Percentiles rank a stretch among this genome's conserved stretches.
phyloP scores from a whole-genome alignment of 2,797 vertebrate genomes.

The Tokudaia tokunoshimensis region DNA sequence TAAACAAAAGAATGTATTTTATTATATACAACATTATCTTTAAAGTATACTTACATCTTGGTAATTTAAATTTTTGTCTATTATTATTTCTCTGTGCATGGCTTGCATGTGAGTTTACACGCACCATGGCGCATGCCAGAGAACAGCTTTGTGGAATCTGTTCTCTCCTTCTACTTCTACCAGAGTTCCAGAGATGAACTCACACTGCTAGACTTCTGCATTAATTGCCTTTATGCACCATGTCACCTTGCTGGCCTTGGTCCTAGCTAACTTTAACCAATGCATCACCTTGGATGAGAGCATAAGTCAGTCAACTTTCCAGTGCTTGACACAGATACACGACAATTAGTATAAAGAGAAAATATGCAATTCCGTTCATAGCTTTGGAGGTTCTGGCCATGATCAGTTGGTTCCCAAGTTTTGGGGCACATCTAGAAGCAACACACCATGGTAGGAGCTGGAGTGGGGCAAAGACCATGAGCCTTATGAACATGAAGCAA shows the following conservation, averaged over 20 bases:
- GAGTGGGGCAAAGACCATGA: neutral
- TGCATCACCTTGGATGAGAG: neutral
- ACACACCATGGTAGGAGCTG: neutral
- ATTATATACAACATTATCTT: neutral
- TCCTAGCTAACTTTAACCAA: neutral
- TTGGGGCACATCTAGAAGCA: neutral
- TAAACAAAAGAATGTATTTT: neutral
- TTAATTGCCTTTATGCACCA: too few relatives aligned
- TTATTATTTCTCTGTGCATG: neutral
- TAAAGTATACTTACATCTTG: neutral
- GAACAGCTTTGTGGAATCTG: neutral
- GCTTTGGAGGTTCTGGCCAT: neutral
- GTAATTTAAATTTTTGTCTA: neutral
- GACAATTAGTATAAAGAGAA: neutral
- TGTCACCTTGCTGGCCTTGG: neutral
- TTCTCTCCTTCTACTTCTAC: neutral
- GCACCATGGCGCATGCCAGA: neutral
- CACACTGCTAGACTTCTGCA: neutral
- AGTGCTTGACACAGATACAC: neutral
- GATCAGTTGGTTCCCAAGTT: neutral
- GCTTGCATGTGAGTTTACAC: neutral
- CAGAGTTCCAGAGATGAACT: neutral
- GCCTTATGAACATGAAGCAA: neutral
- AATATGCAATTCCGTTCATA: neutral
- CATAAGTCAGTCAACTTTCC: neutral